Conservation (phyloP, 2,888 invertebrate species). For the Rhogogaster chlorosoma region DNA sequence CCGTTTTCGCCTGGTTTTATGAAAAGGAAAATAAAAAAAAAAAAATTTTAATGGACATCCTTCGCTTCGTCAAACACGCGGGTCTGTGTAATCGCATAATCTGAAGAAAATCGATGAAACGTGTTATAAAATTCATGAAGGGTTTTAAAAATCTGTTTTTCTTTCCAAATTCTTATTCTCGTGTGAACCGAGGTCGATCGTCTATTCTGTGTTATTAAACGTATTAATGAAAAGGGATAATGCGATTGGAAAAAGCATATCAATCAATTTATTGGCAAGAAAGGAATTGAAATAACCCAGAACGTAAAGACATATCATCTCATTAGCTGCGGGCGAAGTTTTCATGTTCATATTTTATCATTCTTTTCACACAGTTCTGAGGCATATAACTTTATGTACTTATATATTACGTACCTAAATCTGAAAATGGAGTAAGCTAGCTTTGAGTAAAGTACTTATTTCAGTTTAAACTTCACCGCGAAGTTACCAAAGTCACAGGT, state of each 20-base stretch:
- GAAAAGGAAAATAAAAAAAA: neutral
- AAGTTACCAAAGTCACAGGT: no score
- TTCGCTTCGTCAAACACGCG: neutral
- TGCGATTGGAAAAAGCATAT: no score
- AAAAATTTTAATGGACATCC: neutral
- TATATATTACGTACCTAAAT: neutral
- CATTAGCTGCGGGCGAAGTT: neutral
- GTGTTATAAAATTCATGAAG: neutral
- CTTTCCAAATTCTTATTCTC: no score
- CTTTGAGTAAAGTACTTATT: no score
- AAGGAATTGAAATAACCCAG: neutral
- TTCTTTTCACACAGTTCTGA: neutral
- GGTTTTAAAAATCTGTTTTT: no score
- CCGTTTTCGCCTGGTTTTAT: neutral
- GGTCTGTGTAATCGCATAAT: neutral
- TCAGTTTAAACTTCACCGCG: no score
- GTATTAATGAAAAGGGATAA: no score
- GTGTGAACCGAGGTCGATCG: no score
- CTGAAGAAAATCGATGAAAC: neutral
- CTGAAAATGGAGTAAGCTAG: no score
- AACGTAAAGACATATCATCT: neutral
- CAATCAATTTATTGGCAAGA: neutral
- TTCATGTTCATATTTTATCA: neutral
- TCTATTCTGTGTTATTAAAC: no score
- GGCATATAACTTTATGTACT: neutral